Percentiles rank a stretch among this genome's conserved stretches.
Conservation (phyloP, 2,797 vertebrate species). For the Delichon dasypus region DNA sequence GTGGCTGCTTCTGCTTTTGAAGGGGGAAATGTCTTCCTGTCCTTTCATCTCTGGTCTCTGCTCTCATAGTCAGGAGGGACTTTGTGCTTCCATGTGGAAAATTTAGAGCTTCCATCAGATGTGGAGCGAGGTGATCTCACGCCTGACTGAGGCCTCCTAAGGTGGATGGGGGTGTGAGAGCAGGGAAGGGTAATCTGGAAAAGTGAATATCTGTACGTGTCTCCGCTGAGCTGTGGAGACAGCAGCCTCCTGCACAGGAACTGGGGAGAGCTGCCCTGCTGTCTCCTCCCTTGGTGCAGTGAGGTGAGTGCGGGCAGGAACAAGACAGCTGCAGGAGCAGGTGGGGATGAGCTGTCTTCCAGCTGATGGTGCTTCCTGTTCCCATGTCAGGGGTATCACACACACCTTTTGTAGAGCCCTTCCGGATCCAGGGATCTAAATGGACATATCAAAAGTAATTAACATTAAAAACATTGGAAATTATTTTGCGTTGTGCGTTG, state of each 20-base stretch:
- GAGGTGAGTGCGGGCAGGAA: not conserved
- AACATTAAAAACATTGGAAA: not conserved
- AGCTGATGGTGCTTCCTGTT: rapidly evolving
- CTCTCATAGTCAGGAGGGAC: not conserved
- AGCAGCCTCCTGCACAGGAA: not conserved
- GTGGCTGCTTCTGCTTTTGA: not conserved
- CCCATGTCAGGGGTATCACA: rapidly evolving
- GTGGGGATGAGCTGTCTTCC: not conserved
- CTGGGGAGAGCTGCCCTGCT: not conserved
- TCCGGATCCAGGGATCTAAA: not conserved
- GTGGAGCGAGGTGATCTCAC: not conserved
- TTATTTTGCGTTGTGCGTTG: not conserved
- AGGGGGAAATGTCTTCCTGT: not conserved
- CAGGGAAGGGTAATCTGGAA: not conserved
- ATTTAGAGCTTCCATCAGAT: not conserved
- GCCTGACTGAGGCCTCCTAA: not conserved
- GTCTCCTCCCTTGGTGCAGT: not conserved
- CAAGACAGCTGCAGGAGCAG: not conserved
- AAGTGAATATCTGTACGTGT: not conserved
- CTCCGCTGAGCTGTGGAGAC: not conserved
- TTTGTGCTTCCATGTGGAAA: not conserved
- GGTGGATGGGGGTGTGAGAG: not conserved
- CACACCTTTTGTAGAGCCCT: not conserved
- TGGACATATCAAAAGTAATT: not conserved
- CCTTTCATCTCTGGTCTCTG: not conserved